Percentiles rank a stretch among this genome's conserved stretches.
Evolutionary conservation across 2,797 vertebrate species (phyloP).

Genomic region (Agapornis canus): DNA sequence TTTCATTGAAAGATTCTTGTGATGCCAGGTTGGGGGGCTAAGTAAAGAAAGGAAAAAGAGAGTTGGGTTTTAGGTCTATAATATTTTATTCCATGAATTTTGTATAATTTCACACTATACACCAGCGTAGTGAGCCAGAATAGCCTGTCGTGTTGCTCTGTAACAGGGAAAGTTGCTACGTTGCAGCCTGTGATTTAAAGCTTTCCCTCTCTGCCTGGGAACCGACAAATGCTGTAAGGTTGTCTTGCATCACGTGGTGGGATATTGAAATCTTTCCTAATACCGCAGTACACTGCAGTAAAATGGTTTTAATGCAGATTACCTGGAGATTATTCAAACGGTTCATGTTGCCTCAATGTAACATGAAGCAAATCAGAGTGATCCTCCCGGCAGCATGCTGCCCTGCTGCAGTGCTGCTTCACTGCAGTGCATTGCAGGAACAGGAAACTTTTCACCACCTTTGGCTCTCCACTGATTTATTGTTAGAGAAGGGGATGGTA

Average conservation of each 20-base stretch:
- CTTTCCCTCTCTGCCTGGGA: not conserved
- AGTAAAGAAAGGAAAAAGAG: not conserved
- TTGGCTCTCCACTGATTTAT: not conserved
- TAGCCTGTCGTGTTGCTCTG: not conserved
- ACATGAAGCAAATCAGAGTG: not conserved
- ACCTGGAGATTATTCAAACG: not conserved
- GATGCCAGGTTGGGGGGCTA: rapidly evolving
- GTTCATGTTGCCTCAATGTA: not conserved
- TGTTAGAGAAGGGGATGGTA: not conserved
- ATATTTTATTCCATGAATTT: not conserved
- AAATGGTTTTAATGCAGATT: conserved; percentile 20
- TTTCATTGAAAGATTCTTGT: not conserved
- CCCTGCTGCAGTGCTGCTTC: not conserved
- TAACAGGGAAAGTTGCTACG: not conserved
- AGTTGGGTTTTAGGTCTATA: rapidly evolving
- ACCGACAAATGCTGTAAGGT: not conserved
- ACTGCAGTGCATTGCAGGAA: not conserved
- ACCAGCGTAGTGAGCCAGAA: not conserved
- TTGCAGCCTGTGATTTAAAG: not conserved
- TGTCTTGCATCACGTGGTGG: conserved; percentile 5
- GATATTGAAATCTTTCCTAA: conserved; percentile 23
- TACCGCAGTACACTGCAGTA: conserved; percentile 73
- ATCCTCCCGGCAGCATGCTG: not conserved
- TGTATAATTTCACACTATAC: rapidly evolving
- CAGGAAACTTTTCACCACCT: conserved; percentile 14